These are phyloP conservation scores for Ctenopoma kingsleyae DNA, from an alignment of 2,797 vertebrate species.

Conservation along the genomic window DNA sequence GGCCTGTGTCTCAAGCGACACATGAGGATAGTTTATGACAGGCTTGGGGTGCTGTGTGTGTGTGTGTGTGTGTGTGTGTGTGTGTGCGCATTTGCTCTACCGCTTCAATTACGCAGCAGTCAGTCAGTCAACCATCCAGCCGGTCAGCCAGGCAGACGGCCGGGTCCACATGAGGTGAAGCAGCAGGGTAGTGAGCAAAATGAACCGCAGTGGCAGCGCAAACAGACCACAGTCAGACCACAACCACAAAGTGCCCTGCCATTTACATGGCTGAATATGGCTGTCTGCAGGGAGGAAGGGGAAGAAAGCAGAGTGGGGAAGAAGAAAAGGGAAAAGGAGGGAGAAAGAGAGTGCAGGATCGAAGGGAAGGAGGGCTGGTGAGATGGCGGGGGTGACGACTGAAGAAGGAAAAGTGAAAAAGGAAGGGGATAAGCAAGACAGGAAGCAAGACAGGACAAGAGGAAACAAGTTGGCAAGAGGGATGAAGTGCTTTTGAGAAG, in stretches of 20 bases:
- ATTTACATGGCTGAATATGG: conserved; percentile 62
- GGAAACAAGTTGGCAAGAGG: conserved; percentile 11
- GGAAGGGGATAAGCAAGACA: not conserved
- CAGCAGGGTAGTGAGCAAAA: conserved; percentile 63
- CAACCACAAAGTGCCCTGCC: conserved; percentile 73
- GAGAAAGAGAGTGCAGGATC: not conserved
- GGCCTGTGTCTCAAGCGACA: conserved; percentile 40
- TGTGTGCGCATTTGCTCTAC: conserved; percentile 37
- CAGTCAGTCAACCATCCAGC: conserved; percentile 45
- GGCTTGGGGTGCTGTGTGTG: conserved; percentile 34
- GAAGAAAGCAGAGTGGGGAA: not conserved
- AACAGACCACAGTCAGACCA: conserved; percentile 79
- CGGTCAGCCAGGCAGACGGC: conserved; percentile 36
- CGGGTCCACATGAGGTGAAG: conserved; percentile 62
- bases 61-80: conserved; percentile 23
- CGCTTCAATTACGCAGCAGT: conserved; percentile 58
- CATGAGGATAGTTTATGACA: conserved; percentile 52
- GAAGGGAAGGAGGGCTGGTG: conserved; percentile 1
- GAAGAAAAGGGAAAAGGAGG: conserved; percentile 3
- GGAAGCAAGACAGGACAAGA: conserved; percentile 13
- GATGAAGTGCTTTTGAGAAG: conserved; percentile 16
- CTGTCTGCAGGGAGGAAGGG: conserved; percentile 42
- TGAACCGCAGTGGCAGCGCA: conserved; percentile 72
- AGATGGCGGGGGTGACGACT: not conserved
- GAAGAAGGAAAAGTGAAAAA: conserved; percentile 2